phyloP scores from a whole-genome alignment of 30 jellyfish, hydroid and myxozoan species.

The Phacellophora camtschatica region DNA sequence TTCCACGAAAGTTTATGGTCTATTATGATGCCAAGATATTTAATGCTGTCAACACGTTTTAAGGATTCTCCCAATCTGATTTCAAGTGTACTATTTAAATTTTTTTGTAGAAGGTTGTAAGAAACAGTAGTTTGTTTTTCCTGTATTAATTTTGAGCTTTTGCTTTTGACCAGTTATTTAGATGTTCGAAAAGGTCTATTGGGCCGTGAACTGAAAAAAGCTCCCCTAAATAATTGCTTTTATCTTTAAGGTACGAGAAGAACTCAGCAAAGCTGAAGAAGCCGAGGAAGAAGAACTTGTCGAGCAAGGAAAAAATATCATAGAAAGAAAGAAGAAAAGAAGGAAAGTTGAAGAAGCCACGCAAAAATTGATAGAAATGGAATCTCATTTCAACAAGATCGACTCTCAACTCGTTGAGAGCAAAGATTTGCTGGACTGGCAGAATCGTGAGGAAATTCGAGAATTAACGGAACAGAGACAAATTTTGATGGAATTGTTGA shows the following conservation, averaged over 20 bases:
- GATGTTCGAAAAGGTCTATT: too few species aligned
- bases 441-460: conserved; percentile 72
- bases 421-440: conserved; percentile 86
- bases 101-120: too few species aligned
- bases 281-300: conserved; percentile 90
- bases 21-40: too few species aligned
- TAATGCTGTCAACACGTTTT: too few species aligned
- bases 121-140: too few species aligned
- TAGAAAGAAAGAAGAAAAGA: conserved; percentile 84
- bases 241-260: conserved; percentile 30
- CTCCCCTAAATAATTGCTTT: too few species aligned
- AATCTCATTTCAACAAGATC: conserved; percentile 32
- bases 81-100: too few species aligned
- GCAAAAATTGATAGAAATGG: conserved; percentile 85
- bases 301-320: conserved; percentile 70
- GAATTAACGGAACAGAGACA: conserved; percentile 75
- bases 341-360: conserved; percentile 97
- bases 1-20: too few species aligned
- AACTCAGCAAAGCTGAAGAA: conserved; percentile 72
- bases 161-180: too few species aligned
- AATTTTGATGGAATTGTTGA: conserved; percentile 78
- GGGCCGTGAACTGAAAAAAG: too few species aligned
- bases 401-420: conserved; percentile 53
- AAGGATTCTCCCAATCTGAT: too few species aligned
- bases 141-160: too few species aligned